Evolutionary conservation across 1,140 invertebrate genomes (phyloP), one percentile per base, ranked within the genome.

Genomic region (Drosophila cardini): DNA sequence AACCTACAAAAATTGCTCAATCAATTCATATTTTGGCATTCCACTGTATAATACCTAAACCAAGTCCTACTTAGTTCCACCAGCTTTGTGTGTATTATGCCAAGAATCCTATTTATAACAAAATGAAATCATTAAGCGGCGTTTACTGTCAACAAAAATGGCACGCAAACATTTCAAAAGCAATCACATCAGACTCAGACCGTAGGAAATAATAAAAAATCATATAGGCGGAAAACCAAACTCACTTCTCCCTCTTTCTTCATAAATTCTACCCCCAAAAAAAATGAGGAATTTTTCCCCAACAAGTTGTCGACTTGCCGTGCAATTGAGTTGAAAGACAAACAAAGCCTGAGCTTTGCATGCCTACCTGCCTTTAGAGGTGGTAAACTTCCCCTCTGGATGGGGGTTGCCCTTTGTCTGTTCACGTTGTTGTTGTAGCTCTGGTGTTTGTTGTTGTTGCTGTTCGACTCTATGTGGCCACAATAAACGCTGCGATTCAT

Each of bases 261-360:
- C 43, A 18, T 46, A 34, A 32, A 50, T n/a, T n/a, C 26, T 26
- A 45, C 32, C 40, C 32, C 32, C n/a, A 36, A 53, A 36, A 10
- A 11, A 36, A 30, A 53, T 16, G 9, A 53, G 50, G 13, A 8
- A 65, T 21, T 9, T 56, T 40, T 21, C 62, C 62, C 50, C 56
- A 61, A 61, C 64, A 73, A 69, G 64, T 69, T 69, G 64, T 69
- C 71, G 71, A 80, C 77, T 76, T 85, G 77, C 72, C 77, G 65
- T 84, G 80, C 80, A 85, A 84, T 84, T 76, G 81, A 84, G 77
- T 84, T 84, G 81, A 84, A 80, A 84, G 81, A 84, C 80, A 84
- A 84, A 80, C 73, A 85, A 84, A 73, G 68, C 72, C 58, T 45
- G 58, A 71, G 72, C 65, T 70, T 70, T 74, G 72, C 67, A 62